Evolutionary conservation across 2,797 vertebrate species (phyloP).

Genomic region (Xiphophorus birchmanni): DNA sequence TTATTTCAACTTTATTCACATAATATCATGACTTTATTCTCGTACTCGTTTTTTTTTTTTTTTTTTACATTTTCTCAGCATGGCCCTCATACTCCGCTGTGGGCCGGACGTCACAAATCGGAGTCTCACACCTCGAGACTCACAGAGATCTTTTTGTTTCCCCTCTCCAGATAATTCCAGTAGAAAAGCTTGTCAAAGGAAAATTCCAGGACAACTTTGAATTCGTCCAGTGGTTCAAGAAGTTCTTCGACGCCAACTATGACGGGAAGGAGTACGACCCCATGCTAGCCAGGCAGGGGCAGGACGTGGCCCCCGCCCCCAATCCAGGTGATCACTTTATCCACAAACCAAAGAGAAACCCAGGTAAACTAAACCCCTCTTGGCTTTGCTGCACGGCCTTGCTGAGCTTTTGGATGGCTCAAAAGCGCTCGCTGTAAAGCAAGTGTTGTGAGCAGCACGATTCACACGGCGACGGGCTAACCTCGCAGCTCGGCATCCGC

Average conservation of each 20-base stretch:
- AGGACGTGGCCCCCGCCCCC: constrained; percentile 88
- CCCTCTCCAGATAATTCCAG: constrained; percentile 90
- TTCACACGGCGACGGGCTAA: constrained; percentile 54
- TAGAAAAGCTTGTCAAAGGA: constrained; percentile 96
- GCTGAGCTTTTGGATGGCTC: constrained; percentile 81
- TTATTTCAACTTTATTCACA: too few species aligned
- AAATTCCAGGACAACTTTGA: constrained; percentile 99
- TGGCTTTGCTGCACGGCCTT: constrained; percentile 76
- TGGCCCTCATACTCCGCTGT: too few species aligned
- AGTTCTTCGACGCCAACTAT: constrained; percentile 99
- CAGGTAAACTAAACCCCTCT: constrained; percentile 87
- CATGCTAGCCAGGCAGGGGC: constrained; percentile 92
- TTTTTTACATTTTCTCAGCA: too few species aligned
- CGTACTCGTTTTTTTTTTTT: too few species aligned
- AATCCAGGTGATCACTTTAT: constrained; percentile 99
- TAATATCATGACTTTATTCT: too few species aligned
- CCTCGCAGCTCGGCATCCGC: constrained; percentile 56
- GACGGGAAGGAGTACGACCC: constrained; percentile 98
- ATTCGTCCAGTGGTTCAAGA: constrained; percentile 99
- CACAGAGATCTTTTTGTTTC: constrained; percentile 24
- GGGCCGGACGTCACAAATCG: too few species aligned
- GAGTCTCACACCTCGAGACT: not conserved
- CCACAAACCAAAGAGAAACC: constrained; percentile 96
- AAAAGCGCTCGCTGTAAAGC: constrained; percentile 68
- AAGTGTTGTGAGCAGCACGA: constrained; percentile 74